phyloP scores from a whole-genome alignment of 2,797 vertebrate genomes.

The Erethizon dorsatum region DNA sequence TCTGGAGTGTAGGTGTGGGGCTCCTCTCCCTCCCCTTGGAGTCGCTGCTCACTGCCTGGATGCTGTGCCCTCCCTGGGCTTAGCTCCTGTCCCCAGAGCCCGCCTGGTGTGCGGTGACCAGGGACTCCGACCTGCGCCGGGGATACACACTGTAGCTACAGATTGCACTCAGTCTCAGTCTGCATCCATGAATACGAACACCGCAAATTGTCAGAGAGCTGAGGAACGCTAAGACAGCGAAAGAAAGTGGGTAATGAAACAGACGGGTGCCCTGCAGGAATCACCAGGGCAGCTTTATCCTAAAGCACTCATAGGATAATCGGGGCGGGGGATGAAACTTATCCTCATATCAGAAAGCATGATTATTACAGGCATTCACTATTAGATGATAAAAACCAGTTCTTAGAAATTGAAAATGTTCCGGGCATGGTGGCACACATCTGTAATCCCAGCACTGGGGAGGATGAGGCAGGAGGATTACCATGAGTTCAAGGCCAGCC shows the following conservation, averaged over 20 bases:
- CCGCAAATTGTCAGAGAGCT: not conserved
- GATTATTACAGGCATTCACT: not conserved
- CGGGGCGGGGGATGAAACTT: too few relatives aligned
- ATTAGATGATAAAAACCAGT: not conserved
- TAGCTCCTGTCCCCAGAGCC: not conserved
- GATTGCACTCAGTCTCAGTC: not conserved
- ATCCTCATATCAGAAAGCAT: not conserved
- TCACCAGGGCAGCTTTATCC: not conserved
- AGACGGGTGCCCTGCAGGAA: not conserved
- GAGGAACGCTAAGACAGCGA: not conserved
- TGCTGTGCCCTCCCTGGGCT: not conserved
- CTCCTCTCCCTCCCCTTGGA: not conserved
- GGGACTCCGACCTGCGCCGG: not conserved
- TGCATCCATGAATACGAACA: not conserved
- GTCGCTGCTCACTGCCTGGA: not conserved
- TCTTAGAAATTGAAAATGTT: slow-evolving; percentile 42
- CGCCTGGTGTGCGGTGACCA: too few relatives aligned
- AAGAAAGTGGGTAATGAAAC: not conserved
- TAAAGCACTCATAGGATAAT: not conserved
- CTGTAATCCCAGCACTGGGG: too few relatives aligned
- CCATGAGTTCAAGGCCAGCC: too few relatives aligned
- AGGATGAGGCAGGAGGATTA: too few relatives aligned
- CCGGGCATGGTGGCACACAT: not conserved
- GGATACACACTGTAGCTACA: not conserved
- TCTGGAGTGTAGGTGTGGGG: not conserved